Conservation (phyloP, 1,140 invertebrate genomes). For the Drosophila sturtevanti region DNA sequence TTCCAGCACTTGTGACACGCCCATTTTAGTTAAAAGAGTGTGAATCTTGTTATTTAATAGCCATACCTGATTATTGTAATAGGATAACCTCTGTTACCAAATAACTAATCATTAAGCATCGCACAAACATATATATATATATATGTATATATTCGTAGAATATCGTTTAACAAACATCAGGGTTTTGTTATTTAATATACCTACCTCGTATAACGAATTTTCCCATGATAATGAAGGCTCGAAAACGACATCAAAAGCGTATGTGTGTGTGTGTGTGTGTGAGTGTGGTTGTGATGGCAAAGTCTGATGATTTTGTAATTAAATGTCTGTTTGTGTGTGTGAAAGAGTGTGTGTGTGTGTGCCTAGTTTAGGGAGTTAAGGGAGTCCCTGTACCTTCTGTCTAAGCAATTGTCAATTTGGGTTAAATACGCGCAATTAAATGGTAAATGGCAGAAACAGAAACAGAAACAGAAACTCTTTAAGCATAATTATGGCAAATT, state of each 20-base stretch:
- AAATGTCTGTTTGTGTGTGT: slow-evolving; percentile 32
- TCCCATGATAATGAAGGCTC: slow-evolving; percentile 53
- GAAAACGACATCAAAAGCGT: slow-evolving; percentile 4
- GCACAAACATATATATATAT: no score
- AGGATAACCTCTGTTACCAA: background rate
- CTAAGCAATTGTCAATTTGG: slow-evolving; percentile 75
- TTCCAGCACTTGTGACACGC: no score
- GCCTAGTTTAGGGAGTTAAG: no score
- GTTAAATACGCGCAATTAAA: slow-evolving; percentile 74
- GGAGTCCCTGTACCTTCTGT: slow-evolving; percentile 13
- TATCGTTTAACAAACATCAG: background rate
- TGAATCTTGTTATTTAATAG: no score
- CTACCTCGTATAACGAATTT: slow-evolving; percentile 38
- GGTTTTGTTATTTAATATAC: background rate
- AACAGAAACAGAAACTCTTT: slow-evolving; percentile 32
- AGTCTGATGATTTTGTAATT: slow-evolving; percentile 56
- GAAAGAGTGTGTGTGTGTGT: slow-evolving; percentile 25
- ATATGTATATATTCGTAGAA: background rate
- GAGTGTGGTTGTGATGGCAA: slow-evolving; percentile 30
- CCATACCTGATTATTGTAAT: background rate
- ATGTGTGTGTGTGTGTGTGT: slow-evolving; percentile 16
- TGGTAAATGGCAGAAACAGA: slow-evolving; percentile 52
- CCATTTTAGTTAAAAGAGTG: no score
- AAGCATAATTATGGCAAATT: slow-evolving; percentile 59
- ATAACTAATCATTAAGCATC: background rate